Conservation (phyloP, 2,888 invertebrate genomes). For the Xestoiulus laeticollis region DNA sequence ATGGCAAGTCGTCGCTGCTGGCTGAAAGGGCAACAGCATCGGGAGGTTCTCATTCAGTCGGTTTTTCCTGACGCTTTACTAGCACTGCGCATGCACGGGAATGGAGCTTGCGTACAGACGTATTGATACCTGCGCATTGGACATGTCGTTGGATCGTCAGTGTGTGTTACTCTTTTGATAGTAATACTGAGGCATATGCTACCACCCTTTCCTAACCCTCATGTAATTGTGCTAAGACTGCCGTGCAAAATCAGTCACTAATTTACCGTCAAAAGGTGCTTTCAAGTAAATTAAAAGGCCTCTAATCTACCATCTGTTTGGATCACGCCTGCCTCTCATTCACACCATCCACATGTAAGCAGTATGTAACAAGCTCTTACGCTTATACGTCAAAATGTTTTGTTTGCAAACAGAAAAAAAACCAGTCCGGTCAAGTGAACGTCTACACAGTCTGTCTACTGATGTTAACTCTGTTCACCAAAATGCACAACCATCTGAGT, state of each 20-base stretch:
- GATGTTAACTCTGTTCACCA: background rate
- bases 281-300: background rate
- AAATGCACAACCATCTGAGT: background rate
- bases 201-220: too few relatives aligned
- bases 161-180: too few relatives aligned
- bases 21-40: slow-evolving; percentile 17
- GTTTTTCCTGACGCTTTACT: background rate
- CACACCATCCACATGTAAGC: background rate
- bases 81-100: background rate
- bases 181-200: too few relatives aligned
- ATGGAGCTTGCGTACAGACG: too few relatives aligned
- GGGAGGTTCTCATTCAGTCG: background rate
- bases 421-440: background rate
- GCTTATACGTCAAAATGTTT: background rate
- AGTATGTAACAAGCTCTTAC: too few relatives aligned
- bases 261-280: background rate
- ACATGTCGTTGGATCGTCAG: too few relatives aligned
- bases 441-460: background rate
- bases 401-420: background rate
- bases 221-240: too few relatives aligned
- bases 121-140: too few relatives aligned
- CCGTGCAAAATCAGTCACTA: too few relatives aligned
- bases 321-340: slow-evolving; percentile 18
- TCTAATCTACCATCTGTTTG: background rate
- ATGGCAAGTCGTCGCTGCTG: slow-evolving; percentile 20